Conservation (phyloP, 2,113 vertebrate species). For the Oncorhynchus clarkii region DNA sequence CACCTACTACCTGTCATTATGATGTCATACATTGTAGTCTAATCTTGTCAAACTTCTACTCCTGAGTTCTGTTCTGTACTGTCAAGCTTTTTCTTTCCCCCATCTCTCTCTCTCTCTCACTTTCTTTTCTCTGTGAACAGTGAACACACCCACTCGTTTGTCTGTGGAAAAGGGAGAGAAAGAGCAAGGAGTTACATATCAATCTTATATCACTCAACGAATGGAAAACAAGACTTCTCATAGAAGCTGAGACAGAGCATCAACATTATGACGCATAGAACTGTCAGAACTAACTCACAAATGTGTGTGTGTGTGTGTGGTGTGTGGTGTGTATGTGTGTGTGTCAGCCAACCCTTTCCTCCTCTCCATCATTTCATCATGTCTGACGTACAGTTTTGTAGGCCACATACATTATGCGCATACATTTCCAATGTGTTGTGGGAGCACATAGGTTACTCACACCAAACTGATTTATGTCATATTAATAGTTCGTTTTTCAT, state of each 20-base stretch:
- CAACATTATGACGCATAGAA: slow-evolving; percentile 61
- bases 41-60: background rate
- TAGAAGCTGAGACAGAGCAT: slow-evolving; percentile 61
- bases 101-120: slow-evolving; percentile 3
- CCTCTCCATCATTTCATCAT: background rate
- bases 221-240: slow-evolving; percentile 62
- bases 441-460: no score
- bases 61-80: background rate
- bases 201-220: slow-evolving; percentile 70
- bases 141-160: slow-evolving; percentile 67
- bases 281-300: slow-evolving; percentile 4
- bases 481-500: no score
- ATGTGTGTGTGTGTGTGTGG: slow-evolving; percentile 4
- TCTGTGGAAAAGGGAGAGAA: slow-evolving; percentile 59
- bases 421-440: background rate
- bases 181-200: slow-evolving; percentile 55
- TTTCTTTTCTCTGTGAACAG: slow-evolving; percentile 47
- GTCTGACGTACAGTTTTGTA: background rate
- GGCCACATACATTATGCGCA: background rate
- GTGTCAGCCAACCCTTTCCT: background rate
- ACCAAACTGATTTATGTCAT: no score
- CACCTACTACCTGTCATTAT: no score
- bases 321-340: slow-evolving; percentile 12
- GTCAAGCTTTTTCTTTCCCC: background rate
- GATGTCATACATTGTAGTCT: background rate